Percentiles rank a stretch among this genome's conserved stretches.
Conservation (phyloP, 2,888 invertebrate genomes). For the Acleris emargana region DNA sequence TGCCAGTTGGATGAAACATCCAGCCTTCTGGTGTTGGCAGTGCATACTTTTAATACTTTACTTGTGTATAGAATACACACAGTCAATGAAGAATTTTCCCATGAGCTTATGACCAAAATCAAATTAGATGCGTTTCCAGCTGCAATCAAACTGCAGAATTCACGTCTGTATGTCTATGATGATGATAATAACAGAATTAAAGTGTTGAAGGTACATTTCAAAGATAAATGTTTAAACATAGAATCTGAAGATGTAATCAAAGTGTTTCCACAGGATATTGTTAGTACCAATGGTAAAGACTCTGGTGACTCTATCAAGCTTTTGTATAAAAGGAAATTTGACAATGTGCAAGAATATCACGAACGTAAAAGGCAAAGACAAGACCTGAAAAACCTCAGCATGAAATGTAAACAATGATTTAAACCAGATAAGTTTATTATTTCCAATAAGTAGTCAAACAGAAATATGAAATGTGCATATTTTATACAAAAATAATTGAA, state of each 20-base stretch:
- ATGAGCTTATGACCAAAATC: constrained; percentile 64
- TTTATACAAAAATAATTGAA: constrained; percentile 79
- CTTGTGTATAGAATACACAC: constrained; percentile 72
- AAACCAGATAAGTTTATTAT: constrained; percentile 75
- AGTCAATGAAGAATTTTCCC: constrained; percentile 52
- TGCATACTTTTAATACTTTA: constrained; percentile 77
- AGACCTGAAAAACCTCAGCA: constrained; percentile 64
- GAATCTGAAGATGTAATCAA: constrained; percentile 48
- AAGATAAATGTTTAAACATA: constrained; percentile 51
- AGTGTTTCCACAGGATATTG: constrained; percentile 53
- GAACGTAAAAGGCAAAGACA: constrained; percentile 89
- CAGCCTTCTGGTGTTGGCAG: constrained; percentile 77
- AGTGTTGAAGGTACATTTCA: constrained; percentile 56
- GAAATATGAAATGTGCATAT: constrained; percentile 72
- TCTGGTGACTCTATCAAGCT: constrained; percentile 74
- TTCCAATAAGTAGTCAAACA: constrained; percentile 72
- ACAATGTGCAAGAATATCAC: constrained; percentile 91
- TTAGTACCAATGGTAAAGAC: constrained; percentile 39
- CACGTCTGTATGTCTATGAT: constrained; percentile 68
- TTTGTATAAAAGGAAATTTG: constrained; percentile 90
- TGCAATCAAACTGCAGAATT: constrained; percentile 61
- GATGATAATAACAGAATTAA: constrained; percentile 57
- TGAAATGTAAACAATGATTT: constrained; percentile 44
- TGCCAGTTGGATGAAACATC: constrained; percentile 55
- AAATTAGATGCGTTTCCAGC: constrained; percentile 68